phyloP scores from a whole-genome alignment of 2,113 vertebrate species.

The Gopherus flavomarginatus region DNA sequence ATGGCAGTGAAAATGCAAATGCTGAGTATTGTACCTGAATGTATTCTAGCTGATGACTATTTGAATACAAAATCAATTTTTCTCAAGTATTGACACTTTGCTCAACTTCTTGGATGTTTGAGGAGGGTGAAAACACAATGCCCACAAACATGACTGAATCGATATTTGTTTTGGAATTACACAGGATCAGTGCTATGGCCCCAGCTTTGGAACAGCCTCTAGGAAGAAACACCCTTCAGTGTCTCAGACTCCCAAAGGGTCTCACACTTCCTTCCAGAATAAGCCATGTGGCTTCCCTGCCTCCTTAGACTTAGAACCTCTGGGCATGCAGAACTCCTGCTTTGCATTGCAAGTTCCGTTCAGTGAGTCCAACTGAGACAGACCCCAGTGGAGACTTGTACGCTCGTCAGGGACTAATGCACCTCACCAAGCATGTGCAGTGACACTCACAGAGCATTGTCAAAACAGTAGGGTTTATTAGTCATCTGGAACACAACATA shows the following conservation, averaged over 20 bases:
- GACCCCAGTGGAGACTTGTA: not conserved
- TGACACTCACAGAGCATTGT: not conserved
- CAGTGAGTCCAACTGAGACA: not conserved
- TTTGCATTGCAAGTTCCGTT: not conserved
- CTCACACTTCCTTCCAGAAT: no score
- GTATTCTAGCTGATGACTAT: not conserved
- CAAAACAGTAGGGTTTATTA: not conserved
- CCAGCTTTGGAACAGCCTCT: no score
- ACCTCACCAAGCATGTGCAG: not conserved
- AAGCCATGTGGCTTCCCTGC: no score
- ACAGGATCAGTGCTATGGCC: no score
- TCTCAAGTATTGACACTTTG: conserved; percentile 4
- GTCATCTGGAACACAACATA: not conserved
- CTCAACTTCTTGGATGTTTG: conserved; percentile 52
- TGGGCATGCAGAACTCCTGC: not conserved
- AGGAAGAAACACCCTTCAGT: no score
- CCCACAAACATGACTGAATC: conserved; percentile 13
- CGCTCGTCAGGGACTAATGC: not conserved
- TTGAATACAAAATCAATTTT: not conserved
- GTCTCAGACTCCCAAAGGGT: no score
- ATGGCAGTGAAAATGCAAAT: not conserved
- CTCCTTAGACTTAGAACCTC: not conserved
- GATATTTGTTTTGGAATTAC: conserved; percentile 45
- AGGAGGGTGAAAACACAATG: conserved; percentile 53
- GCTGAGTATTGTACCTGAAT: not conserved